Evolutionary conservation across 2,888 invertebrate species (phyloP).

Genomic region (Diarsia dahlii): DNA sequence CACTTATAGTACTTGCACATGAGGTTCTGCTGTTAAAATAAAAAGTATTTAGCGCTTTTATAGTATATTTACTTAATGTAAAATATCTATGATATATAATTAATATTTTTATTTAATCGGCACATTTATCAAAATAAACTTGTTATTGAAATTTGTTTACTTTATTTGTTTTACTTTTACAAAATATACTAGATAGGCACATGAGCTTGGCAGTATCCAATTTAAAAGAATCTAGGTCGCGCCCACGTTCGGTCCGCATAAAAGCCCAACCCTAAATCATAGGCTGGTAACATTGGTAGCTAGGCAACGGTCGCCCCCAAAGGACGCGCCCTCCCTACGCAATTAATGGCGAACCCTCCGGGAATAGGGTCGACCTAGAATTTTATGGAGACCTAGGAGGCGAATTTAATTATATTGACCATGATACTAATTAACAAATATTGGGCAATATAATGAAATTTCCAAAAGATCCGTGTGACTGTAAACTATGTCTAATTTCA

Average conservation of each 20-base stretch:
- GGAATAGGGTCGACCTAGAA: conserved; percentile 62
- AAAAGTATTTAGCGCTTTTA: conserved; percentile 78
- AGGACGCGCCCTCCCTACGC: conserved; percentile 68
- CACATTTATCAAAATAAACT: conserved; percentile 88
- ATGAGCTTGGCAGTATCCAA: conserved; percentile 3
- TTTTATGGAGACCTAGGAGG: not conserved
- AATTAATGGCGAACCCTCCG: conserved; percentile 75
- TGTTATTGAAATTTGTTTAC: conserved; percentile 86
- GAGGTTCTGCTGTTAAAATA: conserved; percentile 57
- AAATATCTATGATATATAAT: conserved; percentile 80
- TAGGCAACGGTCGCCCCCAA: conserved; percentile 67
- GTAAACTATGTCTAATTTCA: not conserved
- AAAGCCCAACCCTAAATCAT: conserved; percentile 47
- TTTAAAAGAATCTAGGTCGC: conserved; percentile 1
- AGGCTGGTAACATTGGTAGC: conserved; percentile 59
- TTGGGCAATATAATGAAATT: not conserved
- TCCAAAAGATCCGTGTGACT: not conserved
- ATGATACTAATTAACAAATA: not conserved
- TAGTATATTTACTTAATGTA: conserved; percentile 74
- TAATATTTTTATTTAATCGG: conserved; percentile 82
- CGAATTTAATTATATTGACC: not conserved
- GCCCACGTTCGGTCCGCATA: conserved; percentile 23
- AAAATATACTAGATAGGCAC: conserved; percentile 26
- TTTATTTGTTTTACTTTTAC: conserved; percentile 74
- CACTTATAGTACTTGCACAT: conserved; percentile 61